A percentile compares a stretch with the other conserved stretches of the same genome.
Evolutionary conservation across 2,888 invertebrate species (phyloP).

Genomic region (Eupithecia subumbrata): DNA sequence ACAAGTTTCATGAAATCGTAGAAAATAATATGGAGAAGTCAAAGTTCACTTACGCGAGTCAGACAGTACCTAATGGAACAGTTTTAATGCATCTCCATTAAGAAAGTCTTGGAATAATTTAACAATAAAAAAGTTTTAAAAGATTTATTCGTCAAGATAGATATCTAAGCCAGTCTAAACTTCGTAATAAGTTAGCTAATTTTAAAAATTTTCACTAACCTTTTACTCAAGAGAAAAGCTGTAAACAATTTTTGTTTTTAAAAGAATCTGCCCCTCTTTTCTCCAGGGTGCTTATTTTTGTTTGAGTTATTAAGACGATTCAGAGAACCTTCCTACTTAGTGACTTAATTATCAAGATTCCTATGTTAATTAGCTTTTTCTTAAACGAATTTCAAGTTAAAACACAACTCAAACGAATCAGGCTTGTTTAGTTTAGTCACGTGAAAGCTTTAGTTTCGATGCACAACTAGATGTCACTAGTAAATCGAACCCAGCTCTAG

Average conservation of each 20-base stretch:
- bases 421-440: no score
- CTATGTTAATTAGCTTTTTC: not conserved
- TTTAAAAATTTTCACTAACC: not conserved
- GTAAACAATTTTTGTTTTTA: not conserved
- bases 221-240: not conserved
- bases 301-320: not conserved
- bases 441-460: no score
- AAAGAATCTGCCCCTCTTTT: not conserved
- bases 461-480: no score
- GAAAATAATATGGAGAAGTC: not conserved
- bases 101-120: not conserved
- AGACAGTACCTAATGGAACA: not conserved
- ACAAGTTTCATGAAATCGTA: not conserved
- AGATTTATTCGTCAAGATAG: conserved; percentile 2
- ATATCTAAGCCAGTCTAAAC: not conserved
- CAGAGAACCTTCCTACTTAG: not conserved
- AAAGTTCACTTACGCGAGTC: not conserved
- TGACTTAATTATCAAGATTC: not conserved
- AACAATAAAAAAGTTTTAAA: not conserved
- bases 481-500: no score
- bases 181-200: conserved; percentile 2
- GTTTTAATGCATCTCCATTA: not conserved
- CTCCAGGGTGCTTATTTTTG: not conserved
- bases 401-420: not conserved
- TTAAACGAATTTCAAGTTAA: not conserved